Conservation (phyloP, 2,888 invertebrate genomes). For the Fragum whitleyi region DNA sequence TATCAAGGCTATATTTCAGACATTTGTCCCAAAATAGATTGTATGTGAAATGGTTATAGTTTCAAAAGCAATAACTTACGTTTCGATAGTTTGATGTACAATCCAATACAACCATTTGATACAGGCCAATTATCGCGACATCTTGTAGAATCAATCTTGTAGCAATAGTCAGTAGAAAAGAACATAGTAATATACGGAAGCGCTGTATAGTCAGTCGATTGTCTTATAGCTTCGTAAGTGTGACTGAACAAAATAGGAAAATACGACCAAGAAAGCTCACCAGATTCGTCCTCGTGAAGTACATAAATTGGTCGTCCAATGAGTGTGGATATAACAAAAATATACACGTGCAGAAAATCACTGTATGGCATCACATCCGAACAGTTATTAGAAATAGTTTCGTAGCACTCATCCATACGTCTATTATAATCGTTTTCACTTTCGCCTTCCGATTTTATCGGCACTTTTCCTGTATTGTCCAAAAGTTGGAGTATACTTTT, state of each 20-base stretch:
- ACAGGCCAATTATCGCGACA: background rate
- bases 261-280: conserved; percentile 13
- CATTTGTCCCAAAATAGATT: too few relatives aligned
- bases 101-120: conserved; percentile 7
- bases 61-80: background rate
- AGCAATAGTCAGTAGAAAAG: background rate
- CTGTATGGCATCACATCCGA: background rate
- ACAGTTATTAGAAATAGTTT: background rate
- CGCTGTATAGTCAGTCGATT: background rate
- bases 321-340: conserved; percentile 12
- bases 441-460: background rate
- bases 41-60: too few relatives aligned
- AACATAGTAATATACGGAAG: conserved; percentile 1
- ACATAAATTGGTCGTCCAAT: conserved; percentile 16
- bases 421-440: background rate
- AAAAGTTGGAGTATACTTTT: conserved; percentile 17
- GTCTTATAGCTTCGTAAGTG: background rate
- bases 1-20: too few relatives aligned
- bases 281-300: background rate
- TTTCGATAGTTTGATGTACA: background rate
- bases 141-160: conserved; percentile 3
- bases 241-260: conserved; percentile 13
- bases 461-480: conserved; percentile 13
- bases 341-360: conserved; percentile 13
- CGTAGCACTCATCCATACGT: conserved; percentile 5